Conservation (phyloP, 2,113 vertebrate species). For the Erpornis zantholeuca region DNA sequence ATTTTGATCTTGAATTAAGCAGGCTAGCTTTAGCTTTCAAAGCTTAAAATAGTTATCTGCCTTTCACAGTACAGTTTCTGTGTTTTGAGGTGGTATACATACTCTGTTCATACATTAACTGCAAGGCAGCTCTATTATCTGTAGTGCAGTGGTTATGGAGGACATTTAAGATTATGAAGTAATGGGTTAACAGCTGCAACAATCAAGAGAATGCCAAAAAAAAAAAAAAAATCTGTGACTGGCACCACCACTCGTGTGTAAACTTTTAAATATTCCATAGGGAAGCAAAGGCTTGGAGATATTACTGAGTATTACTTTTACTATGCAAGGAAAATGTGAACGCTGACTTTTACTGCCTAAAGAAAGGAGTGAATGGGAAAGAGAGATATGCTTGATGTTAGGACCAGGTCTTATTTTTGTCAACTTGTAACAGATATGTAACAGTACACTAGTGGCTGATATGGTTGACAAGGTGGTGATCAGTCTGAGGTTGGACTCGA, state of each 20-base stretch:
- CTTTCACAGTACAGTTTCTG: not conserved
- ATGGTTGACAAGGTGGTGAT: not conserved
- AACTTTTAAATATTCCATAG: not conserved
- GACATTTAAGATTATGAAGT: not conserved
- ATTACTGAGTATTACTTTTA: not conserved
- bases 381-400: not conserved
- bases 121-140: not conserved
- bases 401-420: not conserved
- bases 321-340: not conserved
- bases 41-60: not conserved
- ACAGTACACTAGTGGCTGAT: not conserved
- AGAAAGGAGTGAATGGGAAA: not conserved
- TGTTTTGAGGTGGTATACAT: not conserved
- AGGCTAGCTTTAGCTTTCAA: not conserved
- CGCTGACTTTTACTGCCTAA: not conserved
- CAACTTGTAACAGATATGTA: not conserved
- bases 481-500: not conserved
- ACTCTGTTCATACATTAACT: not conserved
- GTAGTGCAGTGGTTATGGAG: not conserved
- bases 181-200: not conserved
- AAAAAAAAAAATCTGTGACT: not conserved
- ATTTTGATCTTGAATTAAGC: not conserved
- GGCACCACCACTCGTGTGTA: not conserved
- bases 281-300: not conserved
- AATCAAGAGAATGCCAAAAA: not conserved